These are phyloP conservation scores for Masnerella sp. DNA, from an alignment of 2,888 invertebrate species.

Conservation along the genomic window DNA sequence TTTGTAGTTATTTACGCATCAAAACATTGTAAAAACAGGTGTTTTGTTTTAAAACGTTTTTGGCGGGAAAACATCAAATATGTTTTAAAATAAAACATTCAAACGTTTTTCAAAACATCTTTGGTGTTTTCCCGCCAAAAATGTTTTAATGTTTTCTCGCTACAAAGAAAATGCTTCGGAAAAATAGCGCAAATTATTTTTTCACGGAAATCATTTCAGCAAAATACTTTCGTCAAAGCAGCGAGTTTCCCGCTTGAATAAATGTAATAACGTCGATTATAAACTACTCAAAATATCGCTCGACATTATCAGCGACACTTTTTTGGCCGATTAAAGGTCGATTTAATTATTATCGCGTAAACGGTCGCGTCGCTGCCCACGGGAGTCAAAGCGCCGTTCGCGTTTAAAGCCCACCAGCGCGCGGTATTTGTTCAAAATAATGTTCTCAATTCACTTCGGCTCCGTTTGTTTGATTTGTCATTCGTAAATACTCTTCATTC, in stretches of 20 bases:
- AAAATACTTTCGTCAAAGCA: constrained; percentile 1
- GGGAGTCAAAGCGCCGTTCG: not conserved
- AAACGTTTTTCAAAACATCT: too few relatives aligned
- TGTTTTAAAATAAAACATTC: too few relatives aligned
- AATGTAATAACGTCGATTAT: too few relatives aligned
- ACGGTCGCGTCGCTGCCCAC: not conserved
- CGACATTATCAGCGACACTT: constrained; percentile 4
- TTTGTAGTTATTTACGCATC: too few relatives aligned
- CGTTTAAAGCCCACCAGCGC: constrained; percentile 2
- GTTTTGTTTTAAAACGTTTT: too few relatives aligned
- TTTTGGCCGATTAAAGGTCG: constrained; percentile 11
- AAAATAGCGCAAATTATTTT: not conserved
- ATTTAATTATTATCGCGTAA: constrained; percentile 13
- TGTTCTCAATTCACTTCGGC: not conserved
- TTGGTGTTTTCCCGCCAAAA: too few relatives aligned
- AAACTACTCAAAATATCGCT: not conserved
- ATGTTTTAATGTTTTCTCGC: constrained; percentile 3
- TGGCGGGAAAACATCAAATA: too few relatives aligned
- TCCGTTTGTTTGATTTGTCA: constrained; percentile 22
- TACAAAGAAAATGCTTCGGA: not conserved
- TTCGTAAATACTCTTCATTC: constrained; percentile 15
- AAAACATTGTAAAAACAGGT: too few relatives aligned
- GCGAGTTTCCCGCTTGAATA: too few relatives aligned
- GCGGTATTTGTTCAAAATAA: constrained; percentile 18
- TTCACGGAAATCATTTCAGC: constrained; percentile 1